A percentile compares a stretch with the other conserved stretches of the same genome.
Evolutionary conservation across 1,140 invertebrate species (phyloP).

Genomic region (Archivesica marissinica): DNA sequence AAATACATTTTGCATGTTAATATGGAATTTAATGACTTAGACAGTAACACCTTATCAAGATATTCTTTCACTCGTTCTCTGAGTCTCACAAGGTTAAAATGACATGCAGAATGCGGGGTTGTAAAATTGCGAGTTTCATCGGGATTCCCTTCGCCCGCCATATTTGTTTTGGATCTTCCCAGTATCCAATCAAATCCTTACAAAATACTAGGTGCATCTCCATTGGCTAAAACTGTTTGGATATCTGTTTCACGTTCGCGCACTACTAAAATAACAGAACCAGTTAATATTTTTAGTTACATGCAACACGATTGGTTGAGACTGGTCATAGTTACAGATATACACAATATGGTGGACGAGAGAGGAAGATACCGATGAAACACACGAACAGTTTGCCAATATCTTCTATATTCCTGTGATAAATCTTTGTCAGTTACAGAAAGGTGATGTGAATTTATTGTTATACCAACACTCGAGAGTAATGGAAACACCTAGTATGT

Average conservation of each 20-base stretch:
- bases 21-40: background rate
- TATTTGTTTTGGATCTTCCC: constrained; percentile 51
- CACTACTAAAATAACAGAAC: background rate
- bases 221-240: constrained; percentile 8
- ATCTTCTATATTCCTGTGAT: background rate
- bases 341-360: constrained; percentile 34
- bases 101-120: constrained; percentile 30
- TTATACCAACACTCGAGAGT: too few relatives aligned
- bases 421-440: background rate
- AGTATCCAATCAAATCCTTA: constrained; percentile 57
- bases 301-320: constrained; percentile 26
- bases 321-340: constrained; percentile 34
- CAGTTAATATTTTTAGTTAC: background rate
- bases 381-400: background rate
- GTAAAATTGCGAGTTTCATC: constrained; percentile 32
- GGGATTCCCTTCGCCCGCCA: constrained; percentile 75
- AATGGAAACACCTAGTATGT: too few relatives aligned
- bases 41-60: constrained; percentile 74
- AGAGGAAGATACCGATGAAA: background rate
- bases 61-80: constrained; percentile 73
- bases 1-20: too few relatives aligned
- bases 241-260: background rate
- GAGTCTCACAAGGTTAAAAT: constrained; percentile 65
- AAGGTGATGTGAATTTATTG: background rate
- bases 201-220: background rate